These are phyloP conservation scores for Micropoecilia bifurca DNA, from an alignment of 2,797 vertebrate genomes.

Conservation along the genomic window DNA sequence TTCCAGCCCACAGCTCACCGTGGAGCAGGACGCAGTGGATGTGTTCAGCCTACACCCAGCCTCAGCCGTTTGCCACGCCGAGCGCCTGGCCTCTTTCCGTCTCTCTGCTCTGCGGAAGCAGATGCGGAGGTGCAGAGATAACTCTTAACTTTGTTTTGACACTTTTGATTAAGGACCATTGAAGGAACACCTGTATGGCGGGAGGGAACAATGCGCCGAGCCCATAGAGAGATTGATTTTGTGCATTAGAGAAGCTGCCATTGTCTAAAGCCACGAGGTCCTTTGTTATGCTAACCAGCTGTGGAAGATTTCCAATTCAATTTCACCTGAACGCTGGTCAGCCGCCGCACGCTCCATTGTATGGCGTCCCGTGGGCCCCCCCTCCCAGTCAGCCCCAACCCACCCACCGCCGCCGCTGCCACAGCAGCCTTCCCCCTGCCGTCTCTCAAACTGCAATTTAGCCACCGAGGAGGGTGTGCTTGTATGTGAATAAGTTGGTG, in stretches of 20 bases:
- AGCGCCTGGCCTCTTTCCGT: conserved; percentile 59
- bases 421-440: conserved; percentile 82
- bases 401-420: conserved; percentile 52
- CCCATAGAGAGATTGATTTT: conserved; percentile 89
- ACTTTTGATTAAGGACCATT: conserved; percentile 91
- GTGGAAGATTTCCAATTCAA: conserved; percentile 98
- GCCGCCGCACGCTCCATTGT: conserved; percentile 92
- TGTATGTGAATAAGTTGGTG: conserved; percentile 32
- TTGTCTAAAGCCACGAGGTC: conserved; percentile 93
- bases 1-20: conserved; percentile 38
- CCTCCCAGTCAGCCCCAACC: conserved; percentile 54
- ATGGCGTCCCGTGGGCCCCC: conserved; percentile 88
- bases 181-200: conserved; percentile 90
- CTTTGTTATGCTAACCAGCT: conserved; percentile 99
- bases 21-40: conserved; percentile 32
- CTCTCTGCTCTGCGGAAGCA: conserved; percentile 68
- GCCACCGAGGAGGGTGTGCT: conserved; percentile 80
- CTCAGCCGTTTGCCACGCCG: conserved; percentile 57
- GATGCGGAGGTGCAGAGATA: conserved; percentile 82
- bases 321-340: conserved; percentile 99
- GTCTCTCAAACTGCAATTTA: conserved; percentile 98
- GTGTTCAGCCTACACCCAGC: conserved; percentile 33
- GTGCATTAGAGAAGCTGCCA: conserved; percentile 92
- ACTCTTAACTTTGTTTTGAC: conserved; percentile 91
- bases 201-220: conserved; percentile 83